Percentiles rank a stretch among this genome's conserved stretches.
These are phyloP conservation scores for Trichogramma evanescens DNA, from an alignment of 2,888 invertebrate genomes.

Conservation along the genomic window DNA sequence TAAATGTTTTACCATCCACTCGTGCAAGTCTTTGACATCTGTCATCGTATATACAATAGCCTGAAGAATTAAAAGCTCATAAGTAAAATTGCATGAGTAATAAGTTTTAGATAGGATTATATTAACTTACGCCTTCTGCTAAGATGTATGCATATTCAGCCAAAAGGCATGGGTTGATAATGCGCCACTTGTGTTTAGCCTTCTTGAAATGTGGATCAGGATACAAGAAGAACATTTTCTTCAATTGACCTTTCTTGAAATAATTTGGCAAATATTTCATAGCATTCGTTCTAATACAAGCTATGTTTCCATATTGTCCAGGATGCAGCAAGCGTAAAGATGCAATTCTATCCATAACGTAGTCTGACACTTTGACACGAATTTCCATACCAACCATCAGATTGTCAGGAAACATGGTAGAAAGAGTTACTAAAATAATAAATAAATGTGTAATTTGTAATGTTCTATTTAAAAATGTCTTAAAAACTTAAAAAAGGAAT, in stretches of 20 bases:
- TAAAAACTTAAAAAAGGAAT: conserved; percentile 3
- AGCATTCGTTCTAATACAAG: conserved; percentile 91
- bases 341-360: conserved; percentile 89
- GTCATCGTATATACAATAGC: conserved; percentile 93
- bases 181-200: conserved; percentile 98
- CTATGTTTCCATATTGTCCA: conserved; percentile 82
- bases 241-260: conserved; percentile 88
- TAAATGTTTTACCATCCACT: conserved; percentile 95
- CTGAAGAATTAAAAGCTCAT: conserved; percentile 48
- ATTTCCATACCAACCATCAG: conserved; percentile 95
- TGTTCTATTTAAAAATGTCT: not conserved
- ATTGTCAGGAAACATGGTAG: conserved; percentile 82
- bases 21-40: conserved; percentile 92
- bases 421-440: conserved; percentile 67
- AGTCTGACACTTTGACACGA: conserved; percentile 95
- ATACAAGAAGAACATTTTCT: conserved; percentile 97
- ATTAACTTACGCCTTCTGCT: conserved; percentile 62
- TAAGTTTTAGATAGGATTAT: conserved; percentile 1
- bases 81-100: not conserved
- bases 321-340: conserved; percentile 73
- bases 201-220: conserved; percentile 99
- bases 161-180: conserved; percentile 84
- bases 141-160: conserved; percentile 97
- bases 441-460: not conserved
- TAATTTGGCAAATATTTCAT: conserved; percentile 99